Evolutionary conservation across 2,113 vertebrate genomes (phyloP), one percentile per base, ranked within the genome.

Genomic region (Neogobius melanostomus): DNA sequence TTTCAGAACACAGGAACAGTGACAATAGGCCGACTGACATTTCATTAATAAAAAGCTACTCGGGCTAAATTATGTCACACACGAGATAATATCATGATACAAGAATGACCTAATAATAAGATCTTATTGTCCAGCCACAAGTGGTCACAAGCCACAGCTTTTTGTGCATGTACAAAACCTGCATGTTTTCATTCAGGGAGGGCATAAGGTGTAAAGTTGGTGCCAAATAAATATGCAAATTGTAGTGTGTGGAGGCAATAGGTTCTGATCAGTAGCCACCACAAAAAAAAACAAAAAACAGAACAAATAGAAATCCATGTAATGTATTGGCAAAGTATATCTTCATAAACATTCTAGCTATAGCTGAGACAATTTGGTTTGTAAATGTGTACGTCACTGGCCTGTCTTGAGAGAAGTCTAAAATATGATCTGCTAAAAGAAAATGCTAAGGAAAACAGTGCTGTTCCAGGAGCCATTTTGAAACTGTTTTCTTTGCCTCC

Each of bases 401-500:
- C 51, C 69, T 79, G 16, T 75, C 66, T 49, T 69, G 63, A 50
- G 43, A 48, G 15, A 9, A 47, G 45, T 66, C 52, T 54, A 73
- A 85, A 69, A 75, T 76, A 64, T 67, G 48, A 68, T 66, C 45
- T 63, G 71, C 70, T 84, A 88, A 85, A 57, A 56, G 53, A 56
- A 56, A 28, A 81, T 66, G 17, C 66, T 52, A 79, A 81, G 74
- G 51, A 82, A 87, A 86, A 90, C 79, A 85, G 15, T 0, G 42
- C 65, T 28, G 59, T 79, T 70, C 69, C 64, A 77, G 50, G 46
- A 66, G 64, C 48, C 61, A 2, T 76, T 61, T 75, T 85, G 64
- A 56, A 45, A 57, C 42, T 88, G 76, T 85, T 87, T 87, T 88
- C 78, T 77, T 87, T 79, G 65, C 77, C 72, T 76, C 53, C 68